Evolutionary conservation across 2,888 invertebrate genomes (phyloP), one percentile per base, ranked within the genome.

Genomic region (Linnaemya vulpina): DNA sequence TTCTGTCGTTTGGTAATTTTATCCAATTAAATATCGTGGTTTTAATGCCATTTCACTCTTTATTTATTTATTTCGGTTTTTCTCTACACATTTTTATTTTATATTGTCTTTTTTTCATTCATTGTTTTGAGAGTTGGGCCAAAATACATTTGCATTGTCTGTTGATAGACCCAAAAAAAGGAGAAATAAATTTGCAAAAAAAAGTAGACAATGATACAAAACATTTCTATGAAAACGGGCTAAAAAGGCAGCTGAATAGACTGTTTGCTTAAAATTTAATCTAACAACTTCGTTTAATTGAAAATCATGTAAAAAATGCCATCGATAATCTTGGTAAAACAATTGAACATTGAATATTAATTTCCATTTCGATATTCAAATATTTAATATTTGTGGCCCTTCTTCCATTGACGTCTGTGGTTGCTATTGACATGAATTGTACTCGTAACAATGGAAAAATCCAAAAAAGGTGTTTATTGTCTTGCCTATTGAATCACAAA

Each of bases 11-110:
- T 87, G 83, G 83, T 86, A 86, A 87, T 87, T 87, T 84, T 83
- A 87, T 87, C 87, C 87, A 87, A 86, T 87, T 87, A 87, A 84
- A 86, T 83, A 83, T 85, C 86, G 87, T 82, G 86, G 84, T 86
- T 86, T 86, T 76, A 84, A 86, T 84, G 82, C 84, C 85, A 85
- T 78, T 85, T 85, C 85, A 85, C 82, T 85, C 85, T 85, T 82
- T 75, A 85, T 85, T 85, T 82, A 82, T 85, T 85, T 82, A 81
- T 78, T 75, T 82, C 74, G 38, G 49, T 30, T 65, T 67, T 58
- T 40, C 70, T 68, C 20, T 58, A 5, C 15, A 7, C 15, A 51
- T 68, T 68, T 74, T 5, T 15, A 49, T 40, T 68, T 40, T 40
- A 71, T 58, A 17, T 58, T 38, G 30, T 30, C 2, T 25, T 17